phyloP scores from a whole-genome alignment of 2,888 invertebrate genomes.

The Ophraella communa region DNA sequence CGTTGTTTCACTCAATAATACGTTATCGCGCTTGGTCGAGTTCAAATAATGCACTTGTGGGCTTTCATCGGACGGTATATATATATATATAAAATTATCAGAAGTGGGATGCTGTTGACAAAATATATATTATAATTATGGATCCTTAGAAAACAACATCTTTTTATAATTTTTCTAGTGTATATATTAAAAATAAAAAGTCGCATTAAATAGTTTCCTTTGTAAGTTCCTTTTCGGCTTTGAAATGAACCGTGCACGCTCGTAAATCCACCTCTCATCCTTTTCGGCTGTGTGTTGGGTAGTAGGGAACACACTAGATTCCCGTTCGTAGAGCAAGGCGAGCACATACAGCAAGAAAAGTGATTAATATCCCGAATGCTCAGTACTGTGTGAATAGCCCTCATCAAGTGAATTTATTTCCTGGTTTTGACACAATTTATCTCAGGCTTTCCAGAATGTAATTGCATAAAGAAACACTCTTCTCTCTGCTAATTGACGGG shows the following conservation, averaged over 20 bases:
- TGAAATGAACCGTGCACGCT: neutral
- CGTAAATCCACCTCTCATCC: constrained; percentile 1
- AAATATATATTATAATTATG: too few relatives aligned
- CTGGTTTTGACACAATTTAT: constrained; percentile 47
- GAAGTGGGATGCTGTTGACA: constrained; percentile 41
- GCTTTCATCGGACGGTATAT: constrained; percentile 52
- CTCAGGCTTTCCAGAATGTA: constrained; percentile 40
- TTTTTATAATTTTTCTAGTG: too few relatives aligned
- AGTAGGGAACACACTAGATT: constrained; percentile 9
- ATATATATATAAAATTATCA: too few relatives aligned
- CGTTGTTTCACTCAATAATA: constrained; percentile 59
- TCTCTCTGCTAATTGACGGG: constrained; percentile 43
- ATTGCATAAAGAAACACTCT: constrained; percentile 47
- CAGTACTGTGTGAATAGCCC: constrained; percentile 45
- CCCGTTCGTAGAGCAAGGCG: too few relatives aligned
- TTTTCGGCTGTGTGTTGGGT: neutral
- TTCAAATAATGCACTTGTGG: constrained; percentile 59
- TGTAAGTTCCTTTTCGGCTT: neutral
- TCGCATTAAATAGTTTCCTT: neutral
- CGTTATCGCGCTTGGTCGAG: constrained; percentile 59
- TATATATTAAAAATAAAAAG: too few relatives aligned
- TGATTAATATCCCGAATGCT: constrained; percentile 39
- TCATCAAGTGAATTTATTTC: constrained; percentile 49
- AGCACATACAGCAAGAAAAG: constrained; percentile 32
- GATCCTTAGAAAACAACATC: too few relatives aligned